Percentiles rank a stretch among this genome's conserved stretches.
Conservation (phyloP, 2,888 invertebrate genomes). For the Synergus japonicus region DNA sequence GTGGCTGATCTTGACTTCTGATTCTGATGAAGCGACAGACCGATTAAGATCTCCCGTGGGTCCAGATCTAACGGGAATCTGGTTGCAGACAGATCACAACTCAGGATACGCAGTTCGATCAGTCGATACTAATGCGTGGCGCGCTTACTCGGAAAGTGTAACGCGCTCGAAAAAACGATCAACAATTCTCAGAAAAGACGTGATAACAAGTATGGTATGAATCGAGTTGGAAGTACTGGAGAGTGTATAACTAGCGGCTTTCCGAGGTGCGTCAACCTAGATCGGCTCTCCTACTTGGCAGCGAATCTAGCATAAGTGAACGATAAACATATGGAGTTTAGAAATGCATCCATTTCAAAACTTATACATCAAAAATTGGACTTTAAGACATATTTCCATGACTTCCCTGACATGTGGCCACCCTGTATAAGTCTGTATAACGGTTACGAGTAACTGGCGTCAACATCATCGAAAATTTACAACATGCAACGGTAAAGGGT, state of each 20-base stretch:
- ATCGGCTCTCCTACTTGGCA: too few species aligned
- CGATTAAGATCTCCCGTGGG: slow-evolving; percentile 13
- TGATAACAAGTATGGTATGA: not conserved
- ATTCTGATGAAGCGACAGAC: slow-evolving; percentile 9
- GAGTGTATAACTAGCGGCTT: not conserved
- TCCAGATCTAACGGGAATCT: slow-evolving; percentile 6
- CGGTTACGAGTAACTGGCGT: too few species aligned
- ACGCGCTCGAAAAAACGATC: slow-evolving; percentile 1
- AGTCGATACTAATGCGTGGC: slow-evolving; percentile 25
- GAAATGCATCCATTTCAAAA: too few species aligned
- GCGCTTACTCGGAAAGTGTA: slow-evolving; percentile 17
- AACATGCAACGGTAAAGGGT: too few species aligned
- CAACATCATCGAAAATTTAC: too few species aligned
- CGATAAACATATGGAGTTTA: too few species aligned
- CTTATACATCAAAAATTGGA: too few species aligned
- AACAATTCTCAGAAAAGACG: not conserved
- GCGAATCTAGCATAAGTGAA: too few species aligned
- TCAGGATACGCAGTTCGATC: not conserved
- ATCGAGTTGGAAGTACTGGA: not conserved
- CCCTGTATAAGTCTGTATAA: too few species aligned
- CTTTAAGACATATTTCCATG: too few species aligned
- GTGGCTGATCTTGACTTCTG: not conserved
- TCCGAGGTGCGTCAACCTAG: too few species aligned
- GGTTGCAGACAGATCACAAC: slow-evolving; percentile 1
- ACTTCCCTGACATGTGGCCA: too few species aligned